phyloP scores from a whole-genome alignment of 2,888 invertebrate species.

The Sturmia bella region DNA sequence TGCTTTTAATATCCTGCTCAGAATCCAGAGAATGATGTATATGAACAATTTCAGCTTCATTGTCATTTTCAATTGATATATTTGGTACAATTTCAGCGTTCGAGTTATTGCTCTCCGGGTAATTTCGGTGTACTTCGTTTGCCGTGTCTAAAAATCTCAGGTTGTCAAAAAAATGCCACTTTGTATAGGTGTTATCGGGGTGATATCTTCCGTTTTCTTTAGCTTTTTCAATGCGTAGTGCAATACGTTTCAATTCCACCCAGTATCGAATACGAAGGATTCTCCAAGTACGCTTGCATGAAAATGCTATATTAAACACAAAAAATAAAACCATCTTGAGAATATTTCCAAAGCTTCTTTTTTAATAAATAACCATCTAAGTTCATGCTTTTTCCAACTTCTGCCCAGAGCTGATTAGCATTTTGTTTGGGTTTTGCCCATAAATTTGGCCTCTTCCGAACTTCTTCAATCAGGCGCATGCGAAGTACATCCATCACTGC shows the following conservation, averaged over 20 bases:
- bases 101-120: too few relatives aligned
- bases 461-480: slow-evolving; percentile 74
- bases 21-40: too few relatives aligned
- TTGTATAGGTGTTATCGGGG: neutral
- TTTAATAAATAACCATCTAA: too few relatives aligned
- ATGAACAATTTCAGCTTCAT: too few relatives aligned
- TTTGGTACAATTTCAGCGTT: too few relatives aligned
- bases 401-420: too few relatives aligned
- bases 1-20: too few relatives aligned
- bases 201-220: slow-evolving; percentile 59
- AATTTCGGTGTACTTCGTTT: too few relatives aligned
- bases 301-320: slow-evolving; percentile 59
- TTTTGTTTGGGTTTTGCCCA: neutral
- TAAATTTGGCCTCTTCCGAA: slow-evolving; percentile 71
- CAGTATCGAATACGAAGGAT: slow-evolving; percentile 73
- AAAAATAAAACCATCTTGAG: slow-evolving; percentile 40
- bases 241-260: slow-evolving; percentile 68
- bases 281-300: slow-evolving; percentile 74
- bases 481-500: slow-evolving; percentile 74
- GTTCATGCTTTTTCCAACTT: too few relatives aligned
- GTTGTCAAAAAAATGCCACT: neutral
- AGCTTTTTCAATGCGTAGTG: slow-evolving; percentile 66
- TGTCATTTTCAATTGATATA: too few relatives aligned
- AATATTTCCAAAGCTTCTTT: slow-evolving; percentile 14
- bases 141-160: neutral